Evolutionary conservation across 2,888 invertebrate species (phyloP), one percentile per base, ranked within the genome.

Genomic region (Alsophila aescularia): DNA sequence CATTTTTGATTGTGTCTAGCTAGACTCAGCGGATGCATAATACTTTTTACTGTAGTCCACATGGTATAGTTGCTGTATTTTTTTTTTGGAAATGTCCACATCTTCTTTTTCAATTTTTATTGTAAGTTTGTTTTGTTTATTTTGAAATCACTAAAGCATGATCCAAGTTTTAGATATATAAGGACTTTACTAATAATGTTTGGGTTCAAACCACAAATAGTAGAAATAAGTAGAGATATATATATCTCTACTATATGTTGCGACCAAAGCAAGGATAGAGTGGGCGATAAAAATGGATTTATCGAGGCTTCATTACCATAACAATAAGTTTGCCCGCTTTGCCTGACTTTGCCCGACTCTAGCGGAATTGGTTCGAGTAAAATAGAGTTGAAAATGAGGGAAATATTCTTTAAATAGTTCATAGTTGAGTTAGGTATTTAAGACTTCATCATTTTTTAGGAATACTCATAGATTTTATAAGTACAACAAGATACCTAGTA

Each of bases 301-400:
- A 82, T 82, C 62, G 71, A 63, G 62, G 63, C 66, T 75, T 62
- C 60, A 81, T 82, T 81, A 83, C 70, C 80, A 80, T 81, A 79
- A 80, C 75, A 79, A 80, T 77, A 77, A 79, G 72, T 75, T 73
- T 65, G 56, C 67, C 64, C 67, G 70, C 65, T 71, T 70, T 68
- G 66, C 64, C 62, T 60, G 48, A 45, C 72, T 70, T 68, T 66
- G 64, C 62, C 61, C 49, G 52, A 52, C 50, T 51, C 52, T 31
- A 42, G 40, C 41, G 60, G 63, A 66, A 70, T 70, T 60, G 64
- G 58, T 64, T 54, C 34, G 16, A 45, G 47, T 32, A 32, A 35
- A 35, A 15, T 51, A 29, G 47, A 35, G 31, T 48, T 31, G 44
- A 60, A 62, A 60, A 64, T 62, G 43, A 53, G 50, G 47, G 24